These are phyloP conservation scores for Holcopasites calliopsidis DNA, from an alignment of 1,140 invertebrate species.

Conservation along the genomic window DNA sequence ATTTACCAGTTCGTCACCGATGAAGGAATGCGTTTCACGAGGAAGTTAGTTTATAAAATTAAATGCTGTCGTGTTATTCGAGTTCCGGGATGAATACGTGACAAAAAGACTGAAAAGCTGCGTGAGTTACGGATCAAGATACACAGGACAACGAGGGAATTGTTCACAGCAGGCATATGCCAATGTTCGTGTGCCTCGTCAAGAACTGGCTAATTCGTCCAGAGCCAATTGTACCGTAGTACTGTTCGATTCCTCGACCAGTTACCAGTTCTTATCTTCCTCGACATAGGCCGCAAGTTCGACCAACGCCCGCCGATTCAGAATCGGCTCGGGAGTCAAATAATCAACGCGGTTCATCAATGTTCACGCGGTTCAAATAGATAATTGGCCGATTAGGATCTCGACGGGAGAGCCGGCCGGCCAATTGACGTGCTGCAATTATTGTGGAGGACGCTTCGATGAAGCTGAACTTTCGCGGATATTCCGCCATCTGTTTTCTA, in stretches of 20 bases:
- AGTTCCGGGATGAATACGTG: background rate
- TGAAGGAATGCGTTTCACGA: background rate
- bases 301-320: background rate
- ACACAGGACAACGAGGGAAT: background rate
- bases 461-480: constrained; percentile 60
- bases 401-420: no score
- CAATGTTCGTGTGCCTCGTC: no score
- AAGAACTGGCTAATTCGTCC: background rate
- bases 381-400: background rate
- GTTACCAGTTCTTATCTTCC: background rate
- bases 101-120: constrained; percentile 26
- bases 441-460: constrained; percentile 51
- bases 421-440: constrained; percentile 27
- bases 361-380: constrained; percentile 3
- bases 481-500: constrained; percentile 50
- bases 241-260: background rate
- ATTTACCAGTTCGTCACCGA: background rate
- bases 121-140: background rate
- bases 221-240: background rate
- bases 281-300: background rate
- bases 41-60: background rate
- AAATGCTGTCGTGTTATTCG: background rate
- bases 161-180: background rate
- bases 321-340: background rate
- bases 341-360: background rate